Conservation (phyloP, 2,888 invertebrate genomes). For the Dusona sp. region DNA sequence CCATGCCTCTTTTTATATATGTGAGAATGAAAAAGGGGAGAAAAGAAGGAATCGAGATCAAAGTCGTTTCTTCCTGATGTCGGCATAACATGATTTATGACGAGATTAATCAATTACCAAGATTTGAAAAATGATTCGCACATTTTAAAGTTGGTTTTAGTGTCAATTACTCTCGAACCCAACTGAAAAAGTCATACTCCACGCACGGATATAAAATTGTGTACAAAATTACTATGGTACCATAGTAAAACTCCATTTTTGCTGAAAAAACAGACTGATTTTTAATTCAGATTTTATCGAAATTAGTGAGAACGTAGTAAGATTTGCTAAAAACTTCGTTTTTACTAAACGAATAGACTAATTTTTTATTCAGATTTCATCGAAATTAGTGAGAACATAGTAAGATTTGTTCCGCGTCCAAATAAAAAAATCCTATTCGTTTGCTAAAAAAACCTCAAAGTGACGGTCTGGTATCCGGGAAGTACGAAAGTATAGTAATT, state of each 20-base stretch:
- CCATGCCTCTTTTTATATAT: slow-evolving; percentile 17
- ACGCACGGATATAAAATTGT: background rate
- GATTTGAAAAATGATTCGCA: slow-evolving; percentile 3
- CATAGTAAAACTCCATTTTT: no score
- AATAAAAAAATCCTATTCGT: no score
- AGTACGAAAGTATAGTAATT: no score
- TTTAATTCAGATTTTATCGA: background rate
- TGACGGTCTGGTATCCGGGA: no score
- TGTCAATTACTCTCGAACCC: background rate
- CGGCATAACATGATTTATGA: slow-evolving; percentile 17
- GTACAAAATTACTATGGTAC: no score
- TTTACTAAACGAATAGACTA: no score
- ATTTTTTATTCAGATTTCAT: background rate
- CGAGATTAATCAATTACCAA: background rate
- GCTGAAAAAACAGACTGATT: no score
- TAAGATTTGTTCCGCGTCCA: no score
- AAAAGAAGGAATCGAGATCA: slow-evolving; percentile 10
- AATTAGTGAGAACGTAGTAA: no score
- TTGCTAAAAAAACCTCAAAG: no score
- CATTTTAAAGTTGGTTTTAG: background rate
- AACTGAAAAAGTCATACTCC: background rate
- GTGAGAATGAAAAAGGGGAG: background rate
- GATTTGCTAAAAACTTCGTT: no score
- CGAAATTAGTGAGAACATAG: no score
- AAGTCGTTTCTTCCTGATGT: slow-evolving; percentile 18